Evolutionary conservation across 2,113 vertebrate genomes (phyloP).

Genomic region (Pontoporia blainvillei): DNA sequence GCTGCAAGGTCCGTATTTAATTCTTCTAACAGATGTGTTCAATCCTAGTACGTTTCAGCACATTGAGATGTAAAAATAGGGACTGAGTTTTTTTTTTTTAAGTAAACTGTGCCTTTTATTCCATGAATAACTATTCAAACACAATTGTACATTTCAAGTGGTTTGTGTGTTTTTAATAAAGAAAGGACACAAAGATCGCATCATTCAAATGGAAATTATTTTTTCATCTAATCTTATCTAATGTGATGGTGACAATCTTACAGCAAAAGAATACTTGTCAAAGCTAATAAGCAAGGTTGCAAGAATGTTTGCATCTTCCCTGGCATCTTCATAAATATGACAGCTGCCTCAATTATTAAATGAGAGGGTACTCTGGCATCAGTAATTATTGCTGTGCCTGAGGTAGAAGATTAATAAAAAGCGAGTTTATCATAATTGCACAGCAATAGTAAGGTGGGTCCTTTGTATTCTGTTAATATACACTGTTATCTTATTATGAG

Average conservation of each 20-base stretch:
- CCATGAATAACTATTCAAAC: constrained; percentile 50
- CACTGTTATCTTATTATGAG: not conserved
- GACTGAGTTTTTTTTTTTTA: constrained; percentile 37
- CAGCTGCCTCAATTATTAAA: constrained; percentile 60
- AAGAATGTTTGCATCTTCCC: constrained; percentile 55
- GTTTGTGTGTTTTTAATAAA: constrained; percentile 64
- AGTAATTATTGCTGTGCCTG: constrained; percentile 39
- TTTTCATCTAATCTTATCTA: constrained; percentile 50
- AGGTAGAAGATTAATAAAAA: constrained; percentile 46
- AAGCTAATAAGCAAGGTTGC: constrained; percentile 29
- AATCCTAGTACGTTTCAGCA: constrained; percentile 54
- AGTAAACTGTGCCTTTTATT: not conserved
- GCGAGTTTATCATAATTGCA: constrained; percentile 33
- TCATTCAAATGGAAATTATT: constrained; percentile 67
- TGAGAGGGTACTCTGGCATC: constrained; percentile 1
- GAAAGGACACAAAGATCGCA: constrained; percentile 24
- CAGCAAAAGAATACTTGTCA: constrained; percentile 60
- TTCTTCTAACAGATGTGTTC: constrained; percentile 52
- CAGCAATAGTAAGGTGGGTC: not conserved
- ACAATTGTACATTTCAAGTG: constrained; percentile 31
- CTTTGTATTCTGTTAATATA: constrained; percentile 27
- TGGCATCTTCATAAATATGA: constrained; percentile 61
- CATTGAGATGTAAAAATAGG: constrained; percentile 63
- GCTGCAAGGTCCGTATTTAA: not conserved
- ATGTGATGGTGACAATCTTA: not conserved